These are phyloP conservation scores for Stegophylla sp. DNA, from an alignment of 2,888 invertebrate species.

Conservation along the genomic window DNA sequence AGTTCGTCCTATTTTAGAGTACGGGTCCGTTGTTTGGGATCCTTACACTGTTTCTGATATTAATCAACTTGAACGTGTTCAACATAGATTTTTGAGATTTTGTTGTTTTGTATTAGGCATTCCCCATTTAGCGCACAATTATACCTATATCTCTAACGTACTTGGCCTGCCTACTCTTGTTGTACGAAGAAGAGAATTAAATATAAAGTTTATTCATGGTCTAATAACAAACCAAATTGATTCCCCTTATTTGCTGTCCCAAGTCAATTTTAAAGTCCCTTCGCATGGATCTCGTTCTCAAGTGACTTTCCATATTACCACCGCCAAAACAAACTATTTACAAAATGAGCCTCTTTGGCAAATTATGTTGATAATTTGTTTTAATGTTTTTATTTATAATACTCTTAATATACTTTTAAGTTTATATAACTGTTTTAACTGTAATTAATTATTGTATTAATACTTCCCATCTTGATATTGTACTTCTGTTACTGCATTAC, in stretches of 20 bases:
- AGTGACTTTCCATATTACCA: neutral
- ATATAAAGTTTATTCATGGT: neutral
- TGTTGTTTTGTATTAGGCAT: neutral
- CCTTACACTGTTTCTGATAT: neutral
- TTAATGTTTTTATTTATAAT: too few species aligned
- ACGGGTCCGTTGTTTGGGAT: neutral
- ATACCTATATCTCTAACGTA: neutral
- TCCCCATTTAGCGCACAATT: neutral
- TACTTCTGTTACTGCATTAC: too few species aligned
- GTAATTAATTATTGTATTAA: too few species aligned
- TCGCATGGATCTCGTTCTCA: neutral
- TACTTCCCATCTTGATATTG: too few species aligned
- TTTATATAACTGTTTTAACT: too few species aligned
- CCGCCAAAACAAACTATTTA: neutral
- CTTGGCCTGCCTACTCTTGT: neutral
- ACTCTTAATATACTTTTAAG: too few species aligned
- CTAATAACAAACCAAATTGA: constrained; percentile 8
- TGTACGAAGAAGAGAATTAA: neutral
- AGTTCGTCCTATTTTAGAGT: too few species aligned
- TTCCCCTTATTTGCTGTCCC: neutral
- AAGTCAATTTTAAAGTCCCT: neutral
- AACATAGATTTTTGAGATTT: neutral
- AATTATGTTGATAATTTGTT: too few species aligned
- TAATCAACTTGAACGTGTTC: neutral
- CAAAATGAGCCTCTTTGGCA: neutral